These are phyloP conservation scores for Perca schrenkii DNA, from an alignment of 2,113 vertebrate genomes.

Conservation along the genomic window DNA sequence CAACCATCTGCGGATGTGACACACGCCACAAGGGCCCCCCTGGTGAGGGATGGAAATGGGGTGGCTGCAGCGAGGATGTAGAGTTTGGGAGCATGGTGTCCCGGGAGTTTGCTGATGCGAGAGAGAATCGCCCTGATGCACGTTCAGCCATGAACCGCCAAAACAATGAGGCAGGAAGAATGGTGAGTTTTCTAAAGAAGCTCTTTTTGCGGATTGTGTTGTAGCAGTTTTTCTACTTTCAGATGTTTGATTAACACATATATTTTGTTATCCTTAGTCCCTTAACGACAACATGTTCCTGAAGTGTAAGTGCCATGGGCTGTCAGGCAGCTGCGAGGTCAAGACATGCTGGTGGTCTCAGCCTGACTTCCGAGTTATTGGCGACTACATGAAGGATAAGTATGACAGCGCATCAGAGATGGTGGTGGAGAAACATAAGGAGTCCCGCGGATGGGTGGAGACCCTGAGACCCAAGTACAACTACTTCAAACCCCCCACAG, in stretches of 20 bases:
- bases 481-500: constrained; percentile 97
- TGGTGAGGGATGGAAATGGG: constrained; percentile 98
- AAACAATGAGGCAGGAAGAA: constrained; percentile 97
- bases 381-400: constrained; percentile 98
- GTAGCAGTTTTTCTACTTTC: background rate
- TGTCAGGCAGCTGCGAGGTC: constrained; percentile 97
- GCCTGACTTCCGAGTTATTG: constrained; percentile 95
- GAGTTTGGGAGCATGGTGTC: constrained; percentile 98
- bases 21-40: constrained; percentile 92
- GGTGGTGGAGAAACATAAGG: constrained; percentile 97
- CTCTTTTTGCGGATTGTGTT: background rate
- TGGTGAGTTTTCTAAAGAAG: constrained; percentile 79
- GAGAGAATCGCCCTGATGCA: constrained; percentile 95
- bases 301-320: constrained; percentile 97
- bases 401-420: constrained; percentile 99
- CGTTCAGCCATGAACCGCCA: constrained; percentile 98
- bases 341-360: constrained; percentile 99
- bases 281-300: constrained; percentile 98
- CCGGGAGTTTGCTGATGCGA: constrained; percentile 94
- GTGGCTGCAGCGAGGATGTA: constrained; percentile 96
- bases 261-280: constrained; percentile 82
- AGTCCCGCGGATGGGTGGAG: constrained; percentile 98
- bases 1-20: constrained; percentile 95
- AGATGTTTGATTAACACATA: background rate
- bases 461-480: constrained; percentile 96